phyloP scores from a whole-genome alignment of 1,140 invertebrate species.

The Mizuhopecten yessoensis region DNA sequence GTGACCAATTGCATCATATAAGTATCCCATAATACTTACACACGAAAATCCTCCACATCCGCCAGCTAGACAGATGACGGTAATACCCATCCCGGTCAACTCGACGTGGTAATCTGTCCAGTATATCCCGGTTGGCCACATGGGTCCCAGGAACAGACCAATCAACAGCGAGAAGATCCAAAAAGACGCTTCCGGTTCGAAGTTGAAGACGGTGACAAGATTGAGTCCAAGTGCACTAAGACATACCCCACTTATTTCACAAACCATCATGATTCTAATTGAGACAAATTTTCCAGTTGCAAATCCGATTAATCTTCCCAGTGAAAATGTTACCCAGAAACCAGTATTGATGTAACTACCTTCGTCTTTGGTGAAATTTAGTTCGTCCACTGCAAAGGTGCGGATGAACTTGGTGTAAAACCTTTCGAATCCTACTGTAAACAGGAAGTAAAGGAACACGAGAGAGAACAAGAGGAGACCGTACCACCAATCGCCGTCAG shows the following conservation, averaged over 20 bases:
- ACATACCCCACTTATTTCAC: background rate
- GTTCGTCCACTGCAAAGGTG: background rate
- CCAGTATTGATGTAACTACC: background rate
- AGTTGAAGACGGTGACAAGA: background rate
- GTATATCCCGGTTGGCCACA: constrained; percentile 18
- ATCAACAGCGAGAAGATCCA: background rate
- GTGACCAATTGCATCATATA: constrained; percentile 3
- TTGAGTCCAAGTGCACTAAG: background rate
- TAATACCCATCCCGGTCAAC: background rate
- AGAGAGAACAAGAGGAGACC: background rate
- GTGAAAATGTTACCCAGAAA: background rate
- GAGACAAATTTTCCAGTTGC: background rate
- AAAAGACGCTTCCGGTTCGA: background rate
- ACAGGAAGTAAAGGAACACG: background rate
- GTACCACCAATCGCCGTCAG: background rate
- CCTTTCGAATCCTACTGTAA: background rate
- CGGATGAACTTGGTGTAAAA: background rate
- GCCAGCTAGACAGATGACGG: background rate
- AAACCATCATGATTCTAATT: background rate
- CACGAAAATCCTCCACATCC: constrained; percentile 23
- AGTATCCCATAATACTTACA: constrained; percentile 3
- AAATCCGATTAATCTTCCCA: background rate
- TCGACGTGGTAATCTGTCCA: constrained; percentile 1
- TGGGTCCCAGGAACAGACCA: background rate
- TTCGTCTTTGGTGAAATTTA: constrained; percentile 24